Percentiles rank a stretch among this genome's conserved stretches.
phyloP scores from a whole-genome alignment of 2,888 invertebrate species.

The Melangyna quadrimaculata region DNA sequence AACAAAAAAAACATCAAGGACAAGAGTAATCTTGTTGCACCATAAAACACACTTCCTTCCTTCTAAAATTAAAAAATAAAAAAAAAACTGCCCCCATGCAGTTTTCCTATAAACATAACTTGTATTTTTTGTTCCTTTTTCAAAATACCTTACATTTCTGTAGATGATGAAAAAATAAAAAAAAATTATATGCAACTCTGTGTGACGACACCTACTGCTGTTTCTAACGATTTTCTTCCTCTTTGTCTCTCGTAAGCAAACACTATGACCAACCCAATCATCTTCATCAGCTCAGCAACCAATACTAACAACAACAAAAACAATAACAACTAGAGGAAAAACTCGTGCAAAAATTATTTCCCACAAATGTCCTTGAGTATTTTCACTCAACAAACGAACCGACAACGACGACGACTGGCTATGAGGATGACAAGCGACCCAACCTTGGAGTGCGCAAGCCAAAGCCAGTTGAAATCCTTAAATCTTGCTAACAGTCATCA shows the following conservation, averaged over 20 bases:
- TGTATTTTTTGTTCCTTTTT: not conserved
- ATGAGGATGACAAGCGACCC: slow-evolving; percentile 22
- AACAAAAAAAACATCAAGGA: slow-evolving; percentile 49
- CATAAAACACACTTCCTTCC: slow-evolving; percentile 55
- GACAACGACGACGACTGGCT: not conserved
- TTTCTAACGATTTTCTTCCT: slow-evolving; percentile 43
- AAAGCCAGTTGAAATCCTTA: slow-evolving; percentile 42
- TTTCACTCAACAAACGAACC: slow-evolving; percentile 24
- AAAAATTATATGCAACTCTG: slow-evolving; percentile 35
- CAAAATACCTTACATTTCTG: not conserved
- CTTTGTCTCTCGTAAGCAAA: slow-evolving; percentile 36
- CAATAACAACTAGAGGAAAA: slow-evolving; percentile 11
- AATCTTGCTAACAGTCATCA: slow-evolving; percentile 43
- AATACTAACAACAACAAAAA: not conserved
- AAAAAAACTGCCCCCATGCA: slow-evolving; percentile 16
- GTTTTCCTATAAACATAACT: slow-evolving; percentile 4
- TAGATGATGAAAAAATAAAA: slow-evolving; percentile 3
- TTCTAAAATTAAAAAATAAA: slow-evolving; percentile 16
- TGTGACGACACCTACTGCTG: slow-evolving; percentile 51
- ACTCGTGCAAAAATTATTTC: slow-evolving; percentile 50
- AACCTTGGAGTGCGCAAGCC: slow-evolving; percentile 35
- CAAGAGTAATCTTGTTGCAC: slow-evolving; percentile 51
- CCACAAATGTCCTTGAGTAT: slow-evolving; percentile 63
- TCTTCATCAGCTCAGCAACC: too few relatives aligned
- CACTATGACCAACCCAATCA: not conserved